Conservation (phyloP, 2,113 vertebrate genomes). For the Antennarius striatus region DNA sequence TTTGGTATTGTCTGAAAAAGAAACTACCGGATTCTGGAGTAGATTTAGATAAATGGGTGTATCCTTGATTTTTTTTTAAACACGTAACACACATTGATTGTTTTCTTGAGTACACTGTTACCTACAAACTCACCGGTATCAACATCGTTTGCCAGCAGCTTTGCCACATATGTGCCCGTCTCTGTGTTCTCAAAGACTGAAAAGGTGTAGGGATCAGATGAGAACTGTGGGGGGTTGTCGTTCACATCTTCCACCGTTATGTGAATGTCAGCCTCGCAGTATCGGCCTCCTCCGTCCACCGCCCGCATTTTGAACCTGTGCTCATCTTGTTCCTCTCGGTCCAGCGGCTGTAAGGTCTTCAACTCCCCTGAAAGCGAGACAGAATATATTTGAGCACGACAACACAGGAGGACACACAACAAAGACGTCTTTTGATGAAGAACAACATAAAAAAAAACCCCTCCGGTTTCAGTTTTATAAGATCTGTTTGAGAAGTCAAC, state of each 20-base stretch:
- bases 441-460: neutral
- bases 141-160: constrained; percentile 88
- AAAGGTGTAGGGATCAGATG: constrained; percentile 85
- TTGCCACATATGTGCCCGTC: constrained; percentile 85
- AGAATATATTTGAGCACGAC: neutral
- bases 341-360: constrained; percentile 86
- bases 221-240: constrained; percentile 91
- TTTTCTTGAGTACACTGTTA: neutral
- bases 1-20: too few relatives aligned
- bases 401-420: neutral
- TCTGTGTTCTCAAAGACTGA: constrained; percentile 97
- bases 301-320: constrained; percentile 87
- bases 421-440: neutral
- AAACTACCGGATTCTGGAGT: too few relatives aligned
- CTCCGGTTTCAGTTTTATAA: neutral
- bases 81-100: too few relatives aligned
- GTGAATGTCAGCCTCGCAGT: constrained; percentile 86
- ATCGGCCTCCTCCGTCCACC: constrained; percentile 89
- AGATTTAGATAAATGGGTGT: too few relatives aligned
- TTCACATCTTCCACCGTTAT: constrained; percentile 91
- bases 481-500: neutral
- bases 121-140: constrained; percentile 83
- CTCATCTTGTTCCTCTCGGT: constrained; percentile 85
- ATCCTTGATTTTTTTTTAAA: too few relatives aligned
- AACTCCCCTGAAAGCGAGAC: constrained; percentile 85